Percentiles rank a stretch among this genome's conserved stretches.
phyloP scores from a whole-genome alignment of 2,888 invertebrate genomes.

The Andrena trimmerana region DNA sequence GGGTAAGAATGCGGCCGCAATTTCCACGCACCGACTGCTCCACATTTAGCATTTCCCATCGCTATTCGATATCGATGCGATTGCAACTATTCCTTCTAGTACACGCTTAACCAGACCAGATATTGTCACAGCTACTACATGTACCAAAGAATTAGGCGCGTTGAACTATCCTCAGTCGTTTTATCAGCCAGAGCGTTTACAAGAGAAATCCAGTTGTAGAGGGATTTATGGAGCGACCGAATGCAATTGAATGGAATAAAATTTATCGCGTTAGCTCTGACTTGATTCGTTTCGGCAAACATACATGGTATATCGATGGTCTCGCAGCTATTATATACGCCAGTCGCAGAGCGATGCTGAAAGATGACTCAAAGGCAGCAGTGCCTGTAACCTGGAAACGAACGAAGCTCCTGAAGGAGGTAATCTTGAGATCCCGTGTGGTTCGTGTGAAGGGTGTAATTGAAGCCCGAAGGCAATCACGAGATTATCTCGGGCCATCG shows the following conservation, averaged over 20 bases:
- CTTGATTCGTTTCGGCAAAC: neutral
- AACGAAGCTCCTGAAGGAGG: constrained; percentile 28
- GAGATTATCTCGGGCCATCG: constrained; percentile 67
- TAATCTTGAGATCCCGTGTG: constrained; percentile 56
- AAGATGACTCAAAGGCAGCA: neutral
- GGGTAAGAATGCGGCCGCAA: constrained; percentile 20
- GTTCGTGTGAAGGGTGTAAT: constrained; percentile 53
- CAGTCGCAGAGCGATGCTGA: neutral
- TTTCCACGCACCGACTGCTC: neutral
- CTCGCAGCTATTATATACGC: neutral
- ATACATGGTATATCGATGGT: neutral
- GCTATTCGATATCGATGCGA: neutral
- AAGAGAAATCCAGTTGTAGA: neutral
- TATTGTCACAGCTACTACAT: too few relatives aligned
- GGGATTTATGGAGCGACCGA: neutral
- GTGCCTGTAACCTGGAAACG: constrained; percentile 1
- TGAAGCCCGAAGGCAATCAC: constrained; percentile 62
- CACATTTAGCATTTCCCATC: constrained; percentile 3
- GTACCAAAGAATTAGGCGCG: neutral
- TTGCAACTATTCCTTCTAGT: neutral
- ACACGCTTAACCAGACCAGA: too few relatives aligned
- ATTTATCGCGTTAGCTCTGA: constrained; percentile 1
- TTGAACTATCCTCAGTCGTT: neutral
- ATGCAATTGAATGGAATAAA: neutral
- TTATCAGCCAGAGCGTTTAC: neutral